Evolutionary conservation across 92 coral and sea anemone genomes (phyloP), one percentile per base, ranked within the genome.

Genomic region (Palythoa heliodiscus): DNA sequence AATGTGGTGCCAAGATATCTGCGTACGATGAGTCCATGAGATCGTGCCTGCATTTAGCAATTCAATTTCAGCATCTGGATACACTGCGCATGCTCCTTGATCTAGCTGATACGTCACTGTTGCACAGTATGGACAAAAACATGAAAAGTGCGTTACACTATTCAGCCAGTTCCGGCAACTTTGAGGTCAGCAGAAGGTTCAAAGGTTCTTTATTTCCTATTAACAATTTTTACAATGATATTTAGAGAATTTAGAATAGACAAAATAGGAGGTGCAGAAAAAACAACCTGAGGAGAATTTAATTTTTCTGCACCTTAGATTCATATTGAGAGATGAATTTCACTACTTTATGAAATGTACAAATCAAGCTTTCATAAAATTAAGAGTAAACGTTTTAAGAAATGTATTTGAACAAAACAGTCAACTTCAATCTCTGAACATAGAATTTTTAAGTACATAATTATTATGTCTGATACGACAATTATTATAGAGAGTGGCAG

Each of bases 21-120:
- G 77, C 91, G 17, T 90, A 92, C 69, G 93, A 81, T 52, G 92
- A 91, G 7, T 86, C 94, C 43, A 87, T 87, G 24, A 87, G 91
- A 71, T 83, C 91, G 47, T 88, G 94, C 54, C 71, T 93, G 17
- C 96, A 93, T 76, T 81, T 89, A 23, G 97, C 94, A 0, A 94
- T 93, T 19, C 83, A 87, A 68, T 70, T 79, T 77, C 77, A 91
- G 67, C 91, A 88, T 24, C 38, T 75, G 78, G 93, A 89, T 23
- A 82, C 92, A 48, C 75, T 87, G 87, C 88, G 86, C 87, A 82
- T 93, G 88, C 87, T 93, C 61, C 79, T 84, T 4, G 78, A 82
- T 38, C 50, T 82, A 16, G 84, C 87, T 72, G 87, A 81, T 15
- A 78, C 24, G 22, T 78, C 86, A 19, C 61, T 85, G 8, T 77